A percentile compares a stretch with the other conserved stretches of the same genome.
Conservation (phyloP, 1,140 invertebrate genomes). For the Archivesica marissinica region DNA sequence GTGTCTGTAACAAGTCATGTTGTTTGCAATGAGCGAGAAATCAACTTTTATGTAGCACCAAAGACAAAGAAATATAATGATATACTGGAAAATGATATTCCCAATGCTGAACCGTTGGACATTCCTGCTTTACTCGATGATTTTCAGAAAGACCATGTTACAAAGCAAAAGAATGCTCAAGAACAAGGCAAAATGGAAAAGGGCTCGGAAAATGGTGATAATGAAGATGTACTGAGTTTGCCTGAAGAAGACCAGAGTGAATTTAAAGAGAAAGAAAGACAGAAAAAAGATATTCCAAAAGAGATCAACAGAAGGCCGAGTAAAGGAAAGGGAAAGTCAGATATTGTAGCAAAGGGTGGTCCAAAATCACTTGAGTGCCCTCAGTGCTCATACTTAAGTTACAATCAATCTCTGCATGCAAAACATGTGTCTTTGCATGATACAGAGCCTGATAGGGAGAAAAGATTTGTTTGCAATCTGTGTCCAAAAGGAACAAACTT, state of each 20-base stretch:
- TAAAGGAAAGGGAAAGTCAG: not conserved
- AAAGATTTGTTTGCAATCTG: conserved; percentile 44
- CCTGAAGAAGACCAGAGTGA: conserved; percentile 30
- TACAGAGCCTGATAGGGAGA: conserved; percentile 43
- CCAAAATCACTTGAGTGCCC: conserved; percentile 38
- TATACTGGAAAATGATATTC: not conserved
- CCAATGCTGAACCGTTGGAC: conserved; percentile 10
- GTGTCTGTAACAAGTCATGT: conserved; percentile 59
- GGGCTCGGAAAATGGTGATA: conserved; percentile 17
- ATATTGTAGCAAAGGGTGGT: not conserved
- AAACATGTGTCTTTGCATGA: conserved; percentile 50
- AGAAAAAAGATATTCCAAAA: not conserved
- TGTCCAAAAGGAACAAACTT: conserved; percentile 38
- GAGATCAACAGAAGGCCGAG: not conserved
- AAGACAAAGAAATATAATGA: not conserved
- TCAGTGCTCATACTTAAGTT: conserved; percentile 42
- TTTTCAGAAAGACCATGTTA: conserved; percentile 3
- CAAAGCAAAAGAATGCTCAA: not conserved
- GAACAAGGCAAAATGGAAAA: not conserved
- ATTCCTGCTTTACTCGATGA: conserved; percentile 48
- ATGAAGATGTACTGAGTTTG: not conserved
- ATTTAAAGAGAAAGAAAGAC: conserved; percentile 8
- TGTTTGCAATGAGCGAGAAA: conserved; percentile 59
- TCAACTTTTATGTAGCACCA: conserved; percentile 39
- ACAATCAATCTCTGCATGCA: conserved; percentile 28